A percentile compares a stretch with the other conserved stretches of the same genome.
phyloP scores from a whole-genome alignment of 2,113 vertebrate species.

The Cariama cristata region DNA sequence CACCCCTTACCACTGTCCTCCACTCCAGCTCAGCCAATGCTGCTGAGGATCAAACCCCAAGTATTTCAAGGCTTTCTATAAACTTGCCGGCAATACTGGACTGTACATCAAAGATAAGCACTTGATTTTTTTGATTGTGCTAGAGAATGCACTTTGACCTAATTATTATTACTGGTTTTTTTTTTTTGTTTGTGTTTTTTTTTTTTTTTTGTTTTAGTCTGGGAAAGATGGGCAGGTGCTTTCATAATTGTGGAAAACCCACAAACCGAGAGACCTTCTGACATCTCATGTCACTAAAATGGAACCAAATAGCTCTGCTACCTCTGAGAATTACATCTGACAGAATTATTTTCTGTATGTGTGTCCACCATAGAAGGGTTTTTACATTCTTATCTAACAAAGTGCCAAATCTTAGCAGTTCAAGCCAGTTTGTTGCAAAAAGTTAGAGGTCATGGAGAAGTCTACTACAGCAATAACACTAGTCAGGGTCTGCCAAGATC shows the following conservation, averaged over 20 bases:
- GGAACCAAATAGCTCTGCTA: constrained; percentile 28
- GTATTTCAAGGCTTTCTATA: neutral
- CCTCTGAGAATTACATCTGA: constrained; percentile 1
- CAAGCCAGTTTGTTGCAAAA: constrained; percentile 35
- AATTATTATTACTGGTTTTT: neutral
- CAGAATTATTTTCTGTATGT: constrained; percentile 2
- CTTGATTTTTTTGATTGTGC: constrained; percentile 21
- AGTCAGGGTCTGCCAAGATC: constrained; percentile 49
- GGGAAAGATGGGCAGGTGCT: neutral
- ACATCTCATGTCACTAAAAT: constrained; percentile 38
- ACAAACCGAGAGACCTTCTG: constrained; percentile 37
- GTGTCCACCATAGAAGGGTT: neutral
- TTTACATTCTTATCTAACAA: constrained; percentile 55
- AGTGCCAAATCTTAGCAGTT: constrained; percentile 27
- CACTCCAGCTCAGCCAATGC: neutral
- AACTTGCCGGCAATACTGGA: neutral
- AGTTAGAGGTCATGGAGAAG: constrained; percentile 43
- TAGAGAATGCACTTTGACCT: constrained; percentile 28
- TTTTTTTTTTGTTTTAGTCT: neutral
- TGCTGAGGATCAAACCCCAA: neutral
- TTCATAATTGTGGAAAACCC: constrained; percentile 37
- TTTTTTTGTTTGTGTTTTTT: too few relatives aligned
- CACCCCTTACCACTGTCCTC: neutral
- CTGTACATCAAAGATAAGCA: neutral
- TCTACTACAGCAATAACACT: constrained; percentile 42